Percentiles rank a stretch among this genome's conserved stretches.
phyloP scores from a whole-genome alignment of 2,113 vertebrate genomes.

The Cinclus cinclus region DNA sequence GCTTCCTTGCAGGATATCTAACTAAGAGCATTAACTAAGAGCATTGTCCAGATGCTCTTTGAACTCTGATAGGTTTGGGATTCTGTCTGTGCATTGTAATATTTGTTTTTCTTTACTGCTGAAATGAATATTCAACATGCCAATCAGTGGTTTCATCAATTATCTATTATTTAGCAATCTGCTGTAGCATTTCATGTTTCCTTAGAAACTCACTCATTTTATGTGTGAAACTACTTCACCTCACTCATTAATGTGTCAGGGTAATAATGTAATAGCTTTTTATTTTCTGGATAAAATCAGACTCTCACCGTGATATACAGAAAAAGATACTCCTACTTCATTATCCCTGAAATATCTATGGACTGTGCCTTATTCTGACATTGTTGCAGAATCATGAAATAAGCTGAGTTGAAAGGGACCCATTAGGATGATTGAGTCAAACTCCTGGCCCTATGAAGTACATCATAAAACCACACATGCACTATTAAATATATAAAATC shows the following conservation, averaged over 20 bases:
- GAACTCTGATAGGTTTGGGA: not conserved
- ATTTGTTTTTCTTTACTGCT: not conserved
- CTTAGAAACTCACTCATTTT: not conserved
- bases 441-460: not conserved
- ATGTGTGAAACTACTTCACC: accelerated
- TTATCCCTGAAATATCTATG: not conserved
- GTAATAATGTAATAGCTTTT: not conserved
- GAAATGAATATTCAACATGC: not conserved
- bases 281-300: not conserved
- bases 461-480: not conserved
- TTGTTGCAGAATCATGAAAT: not conserved
- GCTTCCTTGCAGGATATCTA: not conserved
- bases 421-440: not conserved
- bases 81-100: not conserved
- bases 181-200: not conserved
- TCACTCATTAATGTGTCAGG: not conserved
- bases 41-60: not conserved
- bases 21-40: not conserved
- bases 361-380: not conserved
- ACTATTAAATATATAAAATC: not conserved
- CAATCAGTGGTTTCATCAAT: not conserved
- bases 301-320: not conserved
- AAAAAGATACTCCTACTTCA: not conserved
- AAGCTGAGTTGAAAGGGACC: not conserved
- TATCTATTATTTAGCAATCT: not conserved